phyloP scores from a whole-genome alignment of 1,140 invertebrate species.

The Phthorimaea operculella region DNA sequence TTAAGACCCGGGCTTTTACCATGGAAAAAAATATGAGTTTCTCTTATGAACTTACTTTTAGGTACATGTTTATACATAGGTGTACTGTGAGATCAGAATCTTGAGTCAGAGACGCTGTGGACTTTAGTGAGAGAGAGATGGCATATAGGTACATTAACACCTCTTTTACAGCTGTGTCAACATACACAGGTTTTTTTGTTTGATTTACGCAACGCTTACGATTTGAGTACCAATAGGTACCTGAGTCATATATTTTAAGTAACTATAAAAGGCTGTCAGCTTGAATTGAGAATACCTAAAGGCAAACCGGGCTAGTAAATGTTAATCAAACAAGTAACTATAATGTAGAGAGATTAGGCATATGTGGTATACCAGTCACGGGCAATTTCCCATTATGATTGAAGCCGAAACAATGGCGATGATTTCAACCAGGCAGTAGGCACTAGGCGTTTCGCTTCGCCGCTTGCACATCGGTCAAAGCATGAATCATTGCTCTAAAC shows the following conservation, averaged over 20 bases:
- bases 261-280: no score
- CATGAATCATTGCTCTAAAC: constrained; percentile 2
- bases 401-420: constrained; percentile 22
- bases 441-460: constrained; percentile 23
- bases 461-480: constrained; percentile 8
- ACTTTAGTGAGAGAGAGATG: background rate
- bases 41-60: background rate
- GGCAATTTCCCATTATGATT: constrained; percentile 28
- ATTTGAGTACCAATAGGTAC: background rate
- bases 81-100: no score
- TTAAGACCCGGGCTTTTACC: constrained; percentile 2
- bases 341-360: background rate
- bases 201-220: background rate
- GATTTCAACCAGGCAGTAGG: constrained; percentile 15
- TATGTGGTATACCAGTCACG: constrained; percentile 12
- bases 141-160: background rate
- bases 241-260: background rate
- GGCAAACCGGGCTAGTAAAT: no score
- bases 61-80: background rate
- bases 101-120: background rate
- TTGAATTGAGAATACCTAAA: no score
- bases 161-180: background rate
- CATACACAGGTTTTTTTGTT: background rate
- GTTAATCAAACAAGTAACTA: no score
- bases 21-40: background rate